Evolutionary conservation across 2,888 invertebrate species (phyloP), one percentile per base, ranked within the genome.

Genomic region (Meteorus colon): DNA sequence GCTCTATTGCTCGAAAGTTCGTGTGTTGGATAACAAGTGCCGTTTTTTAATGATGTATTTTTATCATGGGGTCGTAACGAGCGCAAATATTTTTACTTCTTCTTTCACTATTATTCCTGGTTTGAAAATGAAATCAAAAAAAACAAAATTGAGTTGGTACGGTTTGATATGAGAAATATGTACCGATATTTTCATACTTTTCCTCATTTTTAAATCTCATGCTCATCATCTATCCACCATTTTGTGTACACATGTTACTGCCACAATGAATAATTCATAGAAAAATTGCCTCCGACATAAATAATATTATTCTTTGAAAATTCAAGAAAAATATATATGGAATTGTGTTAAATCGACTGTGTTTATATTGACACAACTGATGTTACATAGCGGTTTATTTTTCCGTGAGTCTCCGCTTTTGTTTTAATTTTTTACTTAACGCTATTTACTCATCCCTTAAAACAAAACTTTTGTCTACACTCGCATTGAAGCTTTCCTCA

Each of bases 1-100:
- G 34, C 45, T 60, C 24, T 68, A 74, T 69, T 19, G n/a, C 62
- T 37, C 29, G 55, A 27, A 55, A 34, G 34, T 24, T 63, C 41
- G 1, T n/a, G 24, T 31, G n/a, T 6, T 65, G 19, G 37, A 19
- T 4, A 12, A 34, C 65, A 4, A 34, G 41, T 19, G n/a, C 10
- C 16, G 37, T 41, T 65, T 34, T 55, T 65, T 24, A 37, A 2
- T 19, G 4, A 37, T 19, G 8, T n/a, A 4, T 37, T 37, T 3
- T 41, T 55, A 48, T 19, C 5, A 8, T 19, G n/a, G 6, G 19
- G 4, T 55, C n/a, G 2, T 55, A 48, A n/a, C 3, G 4, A 48
- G 8, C n/a, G 19, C 4, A 55, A 55, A 6, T 19, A 1, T 24
- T 19, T 19, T 8, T 2, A 19, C 19, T 55, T n/a, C n/a, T n/a